Conservation (phyloP, 2,797 vertebrate species). For the Falco cherrug region DNA sequence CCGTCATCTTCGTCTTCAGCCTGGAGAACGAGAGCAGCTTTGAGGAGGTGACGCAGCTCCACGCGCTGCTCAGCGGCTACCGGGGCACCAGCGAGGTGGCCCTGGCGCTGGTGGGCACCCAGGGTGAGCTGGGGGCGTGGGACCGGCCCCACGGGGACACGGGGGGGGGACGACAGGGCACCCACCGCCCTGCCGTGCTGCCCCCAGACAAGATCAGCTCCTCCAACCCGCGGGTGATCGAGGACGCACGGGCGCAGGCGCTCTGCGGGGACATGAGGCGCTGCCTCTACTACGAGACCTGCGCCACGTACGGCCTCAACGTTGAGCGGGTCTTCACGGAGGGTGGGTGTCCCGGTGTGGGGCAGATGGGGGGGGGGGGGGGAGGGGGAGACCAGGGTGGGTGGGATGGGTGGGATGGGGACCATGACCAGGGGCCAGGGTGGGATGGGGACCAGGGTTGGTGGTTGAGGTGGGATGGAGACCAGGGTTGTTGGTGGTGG, state of each 20-base stretch:
- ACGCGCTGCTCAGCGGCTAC: slow-evolving; percentile 81
- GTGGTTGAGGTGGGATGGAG: too few relatives aligned
- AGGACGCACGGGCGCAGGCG: slow-evolving; percentile 82
- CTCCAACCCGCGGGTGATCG: slow-evolving; percentile 87
- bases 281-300: slow-evolving; percentile 94
- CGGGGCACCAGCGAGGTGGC: slow-evolving; percentile 83
- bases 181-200: neutral
- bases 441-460: too few relatives aligned
- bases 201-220: slow-evolving; percentile 91
- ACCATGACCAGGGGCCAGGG: neutral
- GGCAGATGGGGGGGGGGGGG: too few relatives aligned
- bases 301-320: slow-evolving; percentile 93
- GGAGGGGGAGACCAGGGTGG: accelerated
- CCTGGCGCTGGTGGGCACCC: slow-evolving; percentile 90
- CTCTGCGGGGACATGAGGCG: slow-evolving; percentile 83
- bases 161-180: neutral
- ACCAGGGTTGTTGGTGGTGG: neutral
- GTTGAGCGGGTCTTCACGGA: slow-evolving; percentile 93
- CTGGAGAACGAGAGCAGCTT: slow-evolving; percentile 94
- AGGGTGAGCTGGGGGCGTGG: slow-evolving; percentile 80
- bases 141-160: neutral
- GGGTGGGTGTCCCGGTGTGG: slow-evolving; percentile 81
- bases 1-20: slow-evolving; percentile 93
- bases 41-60: slow-evolving; percentile 87
- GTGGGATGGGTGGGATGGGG: neutral